phyloP scores from a whole-genome alignment of 2,113 vertebrate species.

The Girardinichthys multiradiatus region DNA sequence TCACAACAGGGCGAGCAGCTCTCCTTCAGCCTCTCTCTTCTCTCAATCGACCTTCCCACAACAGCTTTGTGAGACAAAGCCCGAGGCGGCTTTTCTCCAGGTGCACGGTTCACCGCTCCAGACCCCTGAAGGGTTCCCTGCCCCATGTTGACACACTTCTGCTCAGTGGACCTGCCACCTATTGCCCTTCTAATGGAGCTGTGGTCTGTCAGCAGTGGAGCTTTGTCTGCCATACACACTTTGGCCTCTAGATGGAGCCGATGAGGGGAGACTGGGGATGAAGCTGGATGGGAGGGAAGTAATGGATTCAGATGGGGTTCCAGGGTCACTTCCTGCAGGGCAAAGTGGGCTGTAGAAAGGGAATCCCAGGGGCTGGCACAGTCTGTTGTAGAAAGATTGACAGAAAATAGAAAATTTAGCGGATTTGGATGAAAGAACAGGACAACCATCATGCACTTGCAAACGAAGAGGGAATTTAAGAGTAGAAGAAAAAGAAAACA shows the following conservation, averaged over 20 bases:
- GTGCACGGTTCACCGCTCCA: conserved; percentile 71
- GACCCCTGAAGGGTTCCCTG: conserved; percentile 75
- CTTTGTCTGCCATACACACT: conserved; percentile 73
- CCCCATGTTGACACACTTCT: conserved; percentile 80
- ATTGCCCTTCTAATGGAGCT: conserved; percentile 71
- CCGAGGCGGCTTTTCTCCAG: conserved; percentile 65
- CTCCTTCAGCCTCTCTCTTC: conserved; percentile 41
- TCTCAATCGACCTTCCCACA: conserved; percentile 77
- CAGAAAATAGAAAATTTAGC: conserved; percentile 32
- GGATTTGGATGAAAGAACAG: conserved; percentile 18
- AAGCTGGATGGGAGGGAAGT: conserved; percentile 93
- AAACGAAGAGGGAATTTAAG: conserved; percentile 19
- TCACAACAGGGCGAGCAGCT: conserved; percentile 75
- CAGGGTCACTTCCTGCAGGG: conserved; percentile 96
- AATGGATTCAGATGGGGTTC: conserved; percentile 89
- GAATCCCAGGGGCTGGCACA: conserved; percentile 91
- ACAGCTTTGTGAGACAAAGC: conserved; percentile 79
- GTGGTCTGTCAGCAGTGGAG: conserved; percentile 68
- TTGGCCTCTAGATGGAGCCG: conserved; percentile 88
- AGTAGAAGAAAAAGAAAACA: neutral
- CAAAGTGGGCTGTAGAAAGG: conserved; percentile 93
- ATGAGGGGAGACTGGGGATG: conserved; percentile 89
- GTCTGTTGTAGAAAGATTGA: conserved; percentile 84
- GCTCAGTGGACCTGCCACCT: conserved; percentile 90
- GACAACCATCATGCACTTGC: conserved; percentile 61